Evolutionary conservation across 2,797 vertebrate species (phyloP), one percentile per base, ranked within the genome.

Genomic region (Philypnodon macrostomus): DNA sequence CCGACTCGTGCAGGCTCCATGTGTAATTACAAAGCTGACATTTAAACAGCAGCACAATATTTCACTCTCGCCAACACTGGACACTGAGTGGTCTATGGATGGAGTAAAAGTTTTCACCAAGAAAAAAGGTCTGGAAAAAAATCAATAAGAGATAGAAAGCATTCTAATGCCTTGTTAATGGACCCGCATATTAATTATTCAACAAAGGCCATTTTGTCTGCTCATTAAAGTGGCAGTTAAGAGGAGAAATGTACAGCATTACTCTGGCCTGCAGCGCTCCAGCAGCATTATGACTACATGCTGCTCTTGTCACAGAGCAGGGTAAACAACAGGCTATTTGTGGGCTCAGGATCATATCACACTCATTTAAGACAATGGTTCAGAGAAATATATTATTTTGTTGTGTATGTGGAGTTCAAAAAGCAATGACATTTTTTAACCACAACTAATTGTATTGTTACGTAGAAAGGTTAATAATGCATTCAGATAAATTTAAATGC

Each of bases 91-190:
- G 73, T 80, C 81, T 62, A 57, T 45, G 42, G 73, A 76, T 47
- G 73, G 78, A 87, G 84, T 85, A 85, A 85, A 87, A 86, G 68
- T 75, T 85, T 83, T 83, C 73, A 72, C 71, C 53, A 34, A 45
- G 46, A 55, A 68, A 76, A 67, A 70, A 64, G 61, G 53, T 36
- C 49, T 24, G 35, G 35, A 47, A 47, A 59, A 63, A 84, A 83
- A 88, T 90, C 86, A 78, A 89, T 89, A 80, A 74, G 84, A 87
- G 85, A 86, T 87, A 86, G 85, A 86, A 86, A 84, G 85, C 88
- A 87, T 90, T 90, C 87, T 89, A 89, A 90, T 90, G 88, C 84
- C 83, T 88, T 86, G 83, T 90, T 91, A 92, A 92, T 92, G 89
- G 90, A 83, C 86, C 84, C 78, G 36, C 74, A 79, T 87, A 91